These are phyloP conservation scores for Phalacrocorax brasilianus DNA, from an alignment of 2,113 vertebrate species.

Conservation along the genomic window DNA sequence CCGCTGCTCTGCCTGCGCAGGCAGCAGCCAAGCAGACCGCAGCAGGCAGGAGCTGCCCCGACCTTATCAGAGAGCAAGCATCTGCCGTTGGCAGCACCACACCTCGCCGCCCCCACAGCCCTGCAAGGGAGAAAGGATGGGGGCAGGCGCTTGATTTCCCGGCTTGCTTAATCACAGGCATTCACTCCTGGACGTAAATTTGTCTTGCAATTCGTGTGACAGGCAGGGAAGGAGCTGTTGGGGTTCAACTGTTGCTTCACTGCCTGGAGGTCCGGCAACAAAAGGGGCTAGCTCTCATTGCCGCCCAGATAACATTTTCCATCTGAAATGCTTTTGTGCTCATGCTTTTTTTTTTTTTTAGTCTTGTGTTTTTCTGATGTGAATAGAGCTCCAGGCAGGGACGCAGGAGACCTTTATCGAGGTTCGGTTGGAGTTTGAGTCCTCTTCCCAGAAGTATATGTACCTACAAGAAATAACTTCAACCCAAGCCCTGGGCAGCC, in stretches of 20 bases:
- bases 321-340: not conserved
- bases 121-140: not conserved
- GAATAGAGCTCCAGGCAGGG: not conserved
- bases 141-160: not conserved
- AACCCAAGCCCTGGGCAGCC: not conserved
- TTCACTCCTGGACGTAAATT: not conserved
- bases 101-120: not conserved
- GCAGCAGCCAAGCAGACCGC: not conserved
- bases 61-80: not conserved
- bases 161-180: not conserved
- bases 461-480: conserved; percentile 11
- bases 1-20: not conserved
- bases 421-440: not conserved
- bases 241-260: not conserved
- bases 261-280: not conserved
- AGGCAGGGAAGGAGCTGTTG: fast-evolving
- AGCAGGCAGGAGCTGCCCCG: not conserved
- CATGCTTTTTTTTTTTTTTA: too few relatives aligned
- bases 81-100: not conserved
- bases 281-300: not conserved
- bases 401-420: not conserved
- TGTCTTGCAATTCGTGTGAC: not conserved
- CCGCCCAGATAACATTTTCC: not conserved
- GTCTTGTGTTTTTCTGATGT: not conserved
- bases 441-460: not conserved